phyloP scores from a whole-genome alignment of 2,888 invertebrate species.

The Lordiphosa andalusiaca region DNA sequence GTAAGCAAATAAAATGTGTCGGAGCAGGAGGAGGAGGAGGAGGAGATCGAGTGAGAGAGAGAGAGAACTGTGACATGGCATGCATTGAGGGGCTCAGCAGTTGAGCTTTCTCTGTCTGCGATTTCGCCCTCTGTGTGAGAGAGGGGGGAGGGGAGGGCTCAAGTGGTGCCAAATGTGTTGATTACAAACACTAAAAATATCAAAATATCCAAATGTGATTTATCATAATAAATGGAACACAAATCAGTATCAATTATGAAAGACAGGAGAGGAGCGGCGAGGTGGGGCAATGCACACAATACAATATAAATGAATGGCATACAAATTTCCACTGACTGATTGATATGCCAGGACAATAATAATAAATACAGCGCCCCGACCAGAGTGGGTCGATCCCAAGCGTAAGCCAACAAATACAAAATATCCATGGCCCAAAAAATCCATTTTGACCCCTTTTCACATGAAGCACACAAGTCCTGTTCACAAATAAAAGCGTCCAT shows the following conservation, averaged over 20 bases:
- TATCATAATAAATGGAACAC: constrained; percentile 73
- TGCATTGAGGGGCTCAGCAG: constrained; percentile 26
- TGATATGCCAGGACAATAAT: constrained; percentile 29
- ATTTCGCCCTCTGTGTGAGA: too few species aligned
- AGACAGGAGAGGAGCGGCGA: too few species aligned
- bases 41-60: constrained; percentile 17
- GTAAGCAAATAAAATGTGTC: constrained; percentile 53
- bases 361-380: constrained; percentile 12
- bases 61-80: constrained; percentile 35
- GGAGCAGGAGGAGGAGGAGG: too few species aligned
- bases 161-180: constrained; percentile 26
- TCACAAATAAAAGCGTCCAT: constrained; percentile 50
- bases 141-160: too few species aligned
- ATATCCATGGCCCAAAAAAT: constrained; percentile 24
- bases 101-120: constrained; percentile 8
- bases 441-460: constrained; percentile 77
- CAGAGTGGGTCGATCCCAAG: constrained; percentile 2
- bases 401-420: constrained; percentile 41
- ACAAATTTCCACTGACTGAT: constrained; percentile 66
- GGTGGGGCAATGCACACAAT: constrained; percentile 1
- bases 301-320: constrained; percentile 72
- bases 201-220: constrained; percentile 61
- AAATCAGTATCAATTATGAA: constrained; percentile 68
- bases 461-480: constrained; percentile 40
- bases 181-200: constrained; percentile 75